Percentiles rank a stretch among this genome's conserved stretches.
Evolutionary conservation across 2,113 vertebrate species (phyloP).

Genomic region (Syngnathus typhle): DNA sequence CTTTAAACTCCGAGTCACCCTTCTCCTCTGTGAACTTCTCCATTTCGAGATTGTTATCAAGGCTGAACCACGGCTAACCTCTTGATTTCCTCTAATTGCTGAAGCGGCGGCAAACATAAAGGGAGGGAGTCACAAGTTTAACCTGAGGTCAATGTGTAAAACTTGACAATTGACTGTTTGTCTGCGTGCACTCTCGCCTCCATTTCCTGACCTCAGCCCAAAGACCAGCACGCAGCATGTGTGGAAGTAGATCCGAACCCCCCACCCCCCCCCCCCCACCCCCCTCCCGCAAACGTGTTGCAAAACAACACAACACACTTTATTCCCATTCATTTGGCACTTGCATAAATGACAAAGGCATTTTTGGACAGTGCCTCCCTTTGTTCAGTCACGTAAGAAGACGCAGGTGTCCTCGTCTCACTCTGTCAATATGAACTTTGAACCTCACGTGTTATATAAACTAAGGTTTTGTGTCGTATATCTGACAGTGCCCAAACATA

Average conservation of each 20-base stretch:
- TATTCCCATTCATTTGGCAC: no score
- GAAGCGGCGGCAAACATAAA: constrained; percentile 53
- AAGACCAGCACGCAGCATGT: constrained; percentile 30
- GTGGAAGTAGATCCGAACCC: background rate
- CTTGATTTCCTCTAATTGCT: constrained; percentile 62
- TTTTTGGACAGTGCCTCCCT: background rate
- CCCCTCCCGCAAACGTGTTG: background rate
- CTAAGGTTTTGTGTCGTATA: background rate
- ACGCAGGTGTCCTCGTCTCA: constrained; percentile 47
- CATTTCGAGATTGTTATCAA: constrained; percentile 74
- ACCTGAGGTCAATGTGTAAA: constrained; percentile 65
- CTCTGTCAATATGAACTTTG: constrained; percentile 43
- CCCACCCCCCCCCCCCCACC: no score
- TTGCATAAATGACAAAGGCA: background rate
- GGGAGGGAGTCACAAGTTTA: constrained; percentile 58
- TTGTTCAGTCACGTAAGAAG: background rate
- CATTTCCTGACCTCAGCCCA: constrained; percentile 56
- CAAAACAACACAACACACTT: background rate
- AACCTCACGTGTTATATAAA: constrained; percentile 56
- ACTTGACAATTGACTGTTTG: constrained; percentile 68
- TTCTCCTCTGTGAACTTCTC: constrained; percentile 69
- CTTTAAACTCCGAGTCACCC: constrained; percentile 72
- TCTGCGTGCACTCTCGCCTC: constrained; percentile 56
- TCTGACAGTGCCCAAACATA: constrained; percentile 2
- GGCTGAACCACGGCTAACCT: constrained; percentile 69